phyloP scores from a whole-genome alignment of 2,113 vertebrate genomes.

The Aleadryas rufinucha region DNA sequence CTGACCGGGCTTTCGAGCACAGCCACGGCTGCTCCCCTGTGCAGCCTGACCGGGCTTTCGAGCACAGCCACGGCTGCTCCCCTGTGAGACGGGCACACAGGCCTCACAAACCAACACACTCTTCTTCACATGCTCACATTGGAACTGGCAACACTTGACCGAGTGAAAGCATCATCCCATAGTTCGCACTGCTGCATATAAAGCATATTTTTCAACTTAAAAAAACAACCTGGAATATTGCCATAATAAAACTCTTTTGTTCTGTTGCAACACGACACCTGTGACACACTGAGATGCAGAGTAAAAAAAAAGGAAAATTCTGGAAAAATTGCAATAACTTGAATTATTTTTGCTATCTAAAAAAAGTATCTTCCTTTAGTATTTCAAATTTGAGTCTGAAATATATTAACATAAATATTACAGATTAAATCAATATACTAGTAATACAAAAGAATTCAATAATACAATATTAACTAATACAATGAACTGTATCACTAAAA shows the following conservation, averaged over 20 bases:
- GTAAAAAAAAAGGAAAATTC: neutral
- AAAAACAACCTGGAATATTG: neutral
- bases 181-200: neutral
- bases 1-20: neutral
- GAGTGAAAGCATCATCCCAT: neutral
- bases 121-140: rapidly evolving
- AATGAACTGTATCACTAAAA: neutral
- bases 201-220: neutral
- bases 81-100: rapidly evolving
- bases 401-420: neutral
- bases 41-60: too few species aligned
- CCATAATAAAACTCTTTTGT: neutral
- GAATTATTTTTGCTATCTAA: neutral
- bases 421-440: neutral
- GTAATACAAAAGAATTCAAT: neutral
- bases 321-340: neutral
- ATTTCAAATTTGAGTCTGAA: neutral
- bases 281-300: neutral
- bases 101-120: rapidly evolving
- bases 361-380: neutral
- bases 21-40: too few species aligned
- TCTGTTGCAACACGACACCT: neutral
- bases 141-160: neutral
- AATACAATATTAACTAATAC: neutral
- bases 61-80: neutral